Evolutionary conservation across 1,140 invertebrate species (phyloP), one percentile per base, ranked within the genome.

Genomic region (Zophobas atratus): DNA sequence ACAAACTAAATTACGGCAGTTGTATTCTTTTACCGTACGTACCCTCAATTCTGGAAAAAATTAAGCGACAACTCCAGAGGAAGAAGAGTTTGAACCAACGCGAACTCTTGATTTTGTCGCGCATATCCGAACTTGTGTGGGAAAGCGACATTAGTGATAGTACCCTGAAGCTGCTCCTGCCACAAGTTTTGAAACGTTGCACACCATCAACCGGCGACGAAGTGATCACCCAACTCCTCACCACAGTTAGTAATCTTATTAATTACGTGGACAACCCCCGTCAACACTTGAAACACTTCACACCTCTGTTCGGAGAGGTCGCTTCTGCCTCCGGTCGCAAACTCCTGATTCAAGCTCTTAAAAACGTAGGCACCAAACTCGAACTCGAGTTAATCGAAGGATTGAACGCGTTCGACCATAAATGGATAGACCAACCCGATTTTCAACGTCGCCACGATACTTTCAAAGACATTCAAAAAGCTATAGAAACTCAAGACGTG

Each of bases 351-450:
- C 88, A 90, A 75, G 79, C 93, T 6, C 85, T 94, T 4, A 82
- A 85, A 1, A 20, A 6, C 0, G n/a, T 38, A 32, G 41, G 38
- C 36, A 43, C 87, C 87, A 0, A 90, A 88, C 89, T 4, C 53
- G 73, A 5, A 88, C 85, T 43, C 75, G 81, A 89, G 2, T 78
- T 94, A 2, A 86, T 95, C 2, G 83, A 82, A 1, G 89, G 94
- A 82, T 88, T 99, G 43, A 99, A 99, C 88, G 91, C 97, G 0
- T 98, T 92, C 89, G 94, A 98, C 87, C 87, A 89, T 33, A 91
- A 92, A 73, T 94, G 94, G 91, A 89, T 98, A 3, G 97, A 98
- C 79, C 97, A 99, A 84, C 96, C 97, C 0, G 97, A 99, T 87
- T 97, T 95, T 84, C 91, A 95, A 55, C 90, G 89, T 77, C 89